These are phyloP conservation scores for Rhinoraja longicauda DNA, from an alignment of 2,797 vertebrate species.

Conservation along the genomic window DNA sequence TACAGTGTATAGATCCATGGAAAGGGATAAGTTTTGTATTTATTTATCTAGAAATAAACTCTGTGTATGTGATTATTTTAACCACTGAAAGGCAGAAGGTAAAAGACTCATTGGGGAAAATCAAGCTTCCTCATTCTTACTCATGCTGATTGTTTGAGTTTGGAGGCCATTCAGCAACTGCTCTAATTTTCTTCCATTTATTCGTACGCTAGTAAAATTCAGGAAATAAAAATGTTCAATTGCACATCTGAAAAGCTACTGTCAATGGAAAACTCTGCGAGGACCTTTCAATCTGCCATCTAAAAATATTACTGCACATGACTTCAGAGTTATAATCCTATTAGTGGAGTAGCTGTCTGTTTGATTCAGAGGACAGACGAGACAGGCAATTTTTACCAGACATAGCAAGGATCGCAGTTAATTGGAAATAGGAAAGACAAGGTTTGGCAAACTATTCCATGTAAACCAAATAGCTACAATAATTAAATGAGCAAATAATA, in stretches of 20 bases:
- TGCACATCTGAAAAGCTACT: background rate
- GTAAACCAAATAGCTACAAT: background rate
- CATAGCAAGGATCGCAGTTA: background rate
- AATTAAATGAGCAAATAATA: conserved; percentile 9
- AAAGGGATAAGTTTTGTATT: too few relatives aligned
- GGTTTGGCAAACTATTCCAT: background rate
- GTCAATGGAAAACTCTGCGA: background rate
- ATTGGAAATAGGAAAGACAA: background rate
- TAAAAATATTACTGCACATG: background rate
- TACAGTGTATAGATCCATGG: too few relatives aligned
- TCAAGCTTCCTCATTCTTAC: background rate
- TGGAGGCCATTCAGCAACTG: background rate
- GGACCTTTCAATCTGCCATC: background rate
- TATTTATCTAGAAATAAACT: background rate
- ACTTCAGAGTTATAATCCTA: background rate
- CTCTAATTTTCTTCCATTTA: background rate
- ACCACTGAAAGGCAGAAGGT: background rate
- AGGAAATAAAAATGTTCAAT: background rate
- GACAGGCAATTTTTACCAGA: background rate
- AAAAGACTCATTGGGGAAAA: background rate
- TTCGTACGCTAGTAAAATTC: background rate
- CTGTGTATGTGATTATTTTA: background rate
- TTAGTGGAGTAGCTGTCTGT: background rate
- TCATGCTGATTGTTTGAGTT: background rate
- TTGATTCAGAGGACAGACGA: background rate